Evolutionary conservation across 2,113 vertebrate genomes (phyloP).

Genomic region (Hepsetus odoe): DNA sequence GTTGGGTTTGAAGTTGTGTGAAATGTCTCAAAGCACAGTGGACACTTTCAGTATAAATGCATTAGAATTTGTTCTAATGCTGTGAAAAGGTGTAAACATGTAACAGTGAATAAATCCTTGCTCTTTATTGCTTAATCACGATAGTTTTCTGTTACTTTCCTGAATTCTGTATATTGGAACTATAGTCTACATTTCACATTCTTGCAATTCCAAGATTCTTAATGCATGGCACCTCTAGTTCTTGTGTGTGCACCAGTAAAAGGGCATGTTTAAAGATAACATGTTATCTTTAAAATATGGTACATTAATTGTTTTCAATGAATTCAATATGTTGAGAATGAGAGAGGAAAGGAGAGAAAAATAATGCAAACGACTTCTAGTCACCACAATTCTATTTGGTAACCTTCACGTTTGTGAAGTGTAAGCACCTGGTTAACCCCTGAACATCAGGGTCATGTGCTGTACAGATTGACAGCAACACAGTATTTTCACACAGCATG

Average conservation of each 20-base stretch:
- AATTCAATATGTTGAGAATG: too few relatives aligned
- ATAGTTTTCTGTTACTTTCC: neutral
- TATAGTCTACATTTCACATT: neutral
- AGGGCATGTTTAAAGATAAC: too few relatives aligned
- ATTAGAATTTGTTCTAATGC: conserved; percentile 30
- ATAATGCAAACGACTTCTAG: neutral
- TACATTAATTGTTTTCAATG: neutral
- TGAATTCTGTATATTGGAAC: neutral
- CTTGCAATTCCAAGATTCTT: neutral
- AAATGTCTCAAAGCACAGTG: conserved; percentile 19
- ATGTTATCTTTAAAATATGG: neutral
- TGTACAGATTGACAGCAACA: neutral
- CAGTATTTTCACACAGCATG: neutral
- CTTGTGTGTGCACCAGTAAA: neutral
- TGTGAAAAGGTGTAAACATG: conserved; percentile 13
- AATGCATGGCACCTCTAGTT: neutral
- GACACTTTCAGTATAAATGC: neutral
- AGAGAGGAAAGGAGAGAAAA: neutral
- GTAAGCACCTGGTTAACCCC: neutral
- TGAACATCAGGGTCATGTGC: neutral
- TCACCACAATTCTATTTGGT: neutral
- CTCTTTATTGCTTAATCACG: conserved; percentile 18
- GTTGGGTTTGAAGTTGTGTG: conserved; percentile 41
- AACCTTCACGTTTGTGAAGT: neutral
- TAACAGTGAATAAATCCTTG: conserved; percentile 32